Conservation (phyloP, 2,888 invertebrate species). For the Mesopsocus fuscifrons region DNA sequence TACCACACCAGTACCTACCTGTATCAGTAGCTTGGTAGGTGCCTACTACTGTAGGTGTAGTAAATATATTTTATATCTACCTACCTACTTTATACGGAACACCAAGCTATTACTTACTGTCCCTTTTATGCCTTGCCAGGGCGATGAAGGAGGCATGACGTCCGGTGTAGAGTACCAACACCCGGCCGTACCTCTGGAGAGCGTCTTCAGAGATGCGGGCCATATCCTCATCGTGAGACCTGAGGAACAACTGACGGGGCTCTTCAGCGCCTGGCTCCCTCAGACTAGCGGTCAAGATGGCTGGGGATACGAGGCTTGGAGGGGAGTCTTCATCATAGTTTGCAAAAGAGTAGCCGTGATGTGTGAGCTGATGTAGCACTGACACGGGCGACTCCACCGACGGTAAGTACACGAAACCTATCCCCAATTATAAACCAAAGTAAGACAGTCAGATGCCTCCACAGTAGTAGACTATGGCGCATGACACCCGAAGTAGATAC, state of each 20-base stretch:
- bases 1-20: no score
- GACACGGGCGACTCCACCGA: slow-evolving; percentile 13
- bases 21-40: no score
- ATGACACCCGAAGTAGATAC: no score
- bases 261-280: slow-evolving; percentile 25
- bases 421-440: no score
- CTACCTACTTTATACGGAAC: no score
- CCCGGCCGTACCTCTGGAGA: slow-evolving; percentile 26
- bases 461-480: no score
- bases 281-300: slow-evolving; percentile 16
- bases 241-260: slow-evolving; percentile 32
- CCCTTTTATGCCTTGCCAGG: no score
- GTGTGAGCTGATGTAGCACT: slow-evolving; percentile 16
- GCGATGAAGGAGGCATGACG: slow-evolving; percentile 33
- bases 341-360: slow-evolving; percentile 18
- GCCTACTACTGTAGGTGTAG: no score
- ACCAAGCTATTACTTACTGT: no score
- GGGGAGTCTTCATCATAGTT: slow-evolving; percentile 8
- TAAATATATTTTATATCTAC: no score
- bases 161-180: slow-evolving; percentile 38
- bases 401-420: slow-evolving; percentile 3
- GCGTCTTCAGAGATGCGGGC: slow-evolving; percentile 31
- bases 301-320: not conserved
- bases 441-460: no score
- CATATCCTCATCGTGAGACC: slow-evolving; percentile 40